Percentiles rank a stretch among this genome's conserved stretches.
phyloP scores from a whole-genome alignment of 2,797 vertebrate species.

The Darevskia nairensis region DNA sequence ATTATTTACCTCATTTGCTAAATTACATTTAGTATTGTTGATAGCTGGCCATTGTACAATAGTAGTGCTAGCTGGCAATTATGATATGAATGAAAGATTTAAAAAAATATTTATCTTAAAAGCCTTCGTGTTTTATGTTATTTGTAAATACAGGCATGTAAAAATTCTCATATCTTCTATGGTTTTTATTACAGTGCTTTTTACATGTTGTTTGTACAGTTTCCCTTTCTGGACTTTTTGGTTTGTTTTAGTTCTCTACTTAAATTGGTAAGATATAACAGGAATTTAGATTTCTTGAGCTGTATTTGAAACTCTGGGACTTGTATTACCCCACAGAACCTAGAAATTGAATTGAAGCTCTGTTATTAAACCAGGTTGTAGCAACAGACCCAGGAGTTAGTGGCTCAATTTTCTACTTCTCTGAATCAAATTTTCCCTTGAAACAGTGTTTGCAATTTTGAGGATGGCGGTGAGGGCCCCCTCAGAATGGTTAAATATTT shows the following conservation, averaged over 20 bases:
- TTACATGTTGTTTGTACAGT: neutral
- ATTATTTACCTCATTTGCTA: neutral
- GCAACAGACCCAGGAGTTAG: slow-evolving; percentile 47
- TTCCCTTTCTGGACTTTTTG: slow-evolving; percentile 23
- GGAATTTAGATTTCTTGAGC: slow-evolving; percentile 60
- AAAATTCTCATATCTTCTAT: neutral
- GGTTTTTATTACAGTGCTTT: neutral
- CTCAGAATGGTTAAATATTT: slow-evolving; percentile 67
- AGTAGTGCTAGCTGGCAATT: no score
- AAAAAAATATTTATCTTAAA: no score
- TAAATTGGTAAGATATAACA: slow-evolving; percentile 57
- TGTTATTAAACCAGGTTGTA: slow-evolving; percentile 57
- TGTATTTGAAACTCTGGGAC: slow-evolving; percentile 50
- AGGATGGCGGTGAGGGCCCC: slow-evolving; percentile 59
- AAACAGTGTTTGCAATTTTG: slow-evolving; percentile 50
- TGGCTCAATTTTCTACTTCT: slow-evolving; percentile 70
- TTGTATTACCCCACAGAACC: slow-evolving; percentile 58
- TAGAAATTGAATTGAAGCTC: slow-evolving; percentile 63
- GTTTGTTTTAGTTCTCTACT: slow-evolving; percentile 38
- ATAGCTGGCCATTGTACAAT: no score
- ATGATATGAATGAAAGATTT: no score
- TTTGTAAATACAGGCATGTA: neutral
- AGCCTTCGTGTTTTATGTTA: neutral
- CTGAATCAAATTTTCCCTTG: slow-evolving; percentile 64
- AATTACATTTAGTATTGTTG: neutral